A percentile compares a stretch with the other conserved stretches of the same genome.
These are phyloP conservation scores for Megaleporinus macrocephalus DNA, from an alignment of 2,113 vertebrate species.

Conservation along the genomic window DNA sequence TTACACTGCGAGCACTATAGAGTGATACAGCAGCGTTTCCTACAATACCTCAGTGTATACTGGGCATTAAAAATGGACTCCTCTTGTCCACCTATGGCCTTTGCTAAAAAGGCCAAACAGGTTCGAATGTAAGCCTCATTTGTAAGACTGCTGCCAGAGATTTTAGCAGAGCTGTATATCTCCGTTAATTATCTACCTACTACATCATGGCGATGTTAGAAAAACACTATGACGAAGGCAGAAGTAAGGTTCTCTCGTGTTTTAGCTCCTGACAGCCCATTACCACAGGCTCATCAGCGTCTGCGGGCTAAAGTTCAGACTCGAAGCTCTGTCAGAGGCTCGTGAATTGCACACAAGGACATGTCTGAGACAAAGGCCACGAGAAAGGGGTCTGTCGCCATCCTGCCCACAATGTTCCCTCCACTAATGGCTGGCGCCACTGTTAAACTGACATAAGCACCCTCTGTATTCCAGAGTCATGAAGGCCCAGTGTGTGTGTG, in stretches of 20 bases:
- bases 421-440: constrained; percentile 27
- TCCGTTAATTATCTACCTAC: constrained; percentile 18
- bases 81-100: background rate
- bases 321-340: constrained; percentile 28
- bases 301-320: constrained; percentile 25
- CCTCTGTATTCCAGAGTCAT: constrained; percentile 19
- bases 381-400: constrained; percentile 2
- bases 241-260: background rate
- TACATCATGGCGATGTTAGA: background rate
- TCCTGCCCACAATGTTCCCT: constrained; percentile 7
- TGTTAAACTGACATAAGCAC: constrained; percentile 28
- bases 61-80: background rate
- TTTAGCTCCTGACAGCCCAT: constrained; percentile 35
- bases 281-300: constrained; percentile 21
- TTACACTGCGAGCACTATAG: background rate
- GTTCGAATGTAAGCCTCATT: background rate
- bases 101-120: background rate
- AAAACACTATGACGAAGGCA: constrained; percentile 8
- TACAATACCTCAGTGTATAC: background rate
- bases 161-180: background rate
- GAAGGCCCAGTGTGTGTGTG: constrained; percentile 2
- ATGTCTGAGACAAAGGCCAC: constrained; percentile 47
- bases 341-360: constrained; percentile 41
- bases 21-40: background rate
- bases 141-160: background rate